Conservation (phyloP, 2,797 vertebrate species). For the Cynopterus sphinx region DNA sequence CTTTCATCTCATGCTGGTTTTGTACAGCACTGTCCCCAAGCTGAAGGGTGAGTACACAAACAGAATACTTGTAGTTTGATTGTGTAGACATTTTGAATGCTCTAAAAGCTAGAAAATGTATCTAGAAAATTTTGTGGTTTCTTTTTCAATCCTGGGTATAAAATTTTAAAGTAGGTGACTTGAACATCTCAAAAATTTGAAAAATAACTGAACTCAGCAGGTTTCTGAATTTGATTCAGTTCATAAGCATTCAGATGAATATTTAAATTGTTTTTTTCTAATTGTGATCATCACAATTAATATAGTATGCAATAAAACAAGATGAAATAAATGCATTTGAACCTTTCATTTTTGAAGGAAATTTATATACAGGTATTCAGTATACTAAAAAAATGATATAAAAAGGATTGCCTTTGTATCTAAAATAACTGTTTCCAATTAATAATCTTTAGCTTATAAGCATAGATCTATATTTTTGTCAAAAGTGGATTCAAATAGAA, state of each 20-base stretch:
- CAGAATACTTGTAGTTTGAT: background rate
- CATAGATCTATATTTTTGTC: background rate
- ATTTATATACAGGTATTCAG: background rate
- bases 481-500: background rate
- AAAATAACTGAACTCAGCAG: background rate
- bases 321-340: background rate
- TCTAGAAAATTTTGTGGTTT: background rate
- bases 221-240: background rate
- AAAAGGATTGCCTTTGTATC: background rate
- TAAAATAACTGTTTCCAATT: background rate
- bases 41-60: background rate
- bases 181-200: background rate
- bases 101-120: background rate
- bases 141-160: background rate
- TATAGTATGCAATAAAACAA: background rate
- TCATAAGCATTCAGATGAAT: background rate
- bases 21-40: background rate
- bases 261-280: background rate
- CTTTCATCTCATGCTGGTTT: background rate
- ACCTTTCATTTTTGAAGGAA: background rate
- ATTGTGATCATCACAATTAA: background rate
- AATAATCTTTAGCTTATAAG: background rate
- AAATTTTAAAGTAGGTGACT: background rate
- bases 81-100: background rate
- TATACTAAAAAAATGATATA: background rate